A percentile compares a stretch with the other conserved stretches of the same genome.
Evolutionary conservation across 2,888 invertebrate species (phyloP).

Genomic region (Acrobasis consociella): DNA sequence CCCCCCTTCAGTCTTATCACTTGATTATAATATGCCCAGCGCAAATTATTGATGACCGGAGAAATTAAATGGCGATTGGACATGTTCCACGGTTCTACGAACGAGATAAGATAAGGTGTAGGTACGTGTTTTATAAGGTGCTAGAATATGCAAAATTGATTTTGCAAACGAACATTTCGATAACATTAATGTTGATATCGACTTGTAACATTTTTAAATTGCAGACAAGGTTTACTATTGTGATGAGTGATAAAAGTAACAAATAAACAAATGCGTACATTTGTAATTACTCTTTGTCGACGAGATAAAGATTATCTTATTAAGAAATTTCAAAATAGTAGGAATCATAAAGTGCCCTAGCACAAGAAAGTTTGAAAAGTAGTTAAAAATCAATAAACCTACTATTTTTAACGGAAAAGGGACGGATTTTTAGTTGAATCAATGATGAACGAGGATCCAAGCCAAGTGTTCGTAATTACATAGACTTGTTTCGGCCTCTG

Average conservation of each 20-base stretch:
- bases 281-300: no score
- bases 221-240: no score
- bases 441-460: conserved; percentile 53
- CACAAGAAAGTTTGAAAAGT: background rate
- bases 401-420: conserved; percentile 2
- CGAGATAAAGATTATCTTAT: no score
- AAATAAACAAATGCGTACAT: no score
- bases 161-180: background rate
- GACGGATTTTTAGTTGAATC: conserved; percentile 29
- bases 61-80: conserved; percentile 4
- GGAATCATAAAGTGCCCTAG: no score
- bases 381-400: background rate
- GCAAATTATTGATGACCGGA: conserved; percentile 38
- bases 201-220: background rate
- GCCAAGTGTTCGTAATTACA: conserved; percentile 64
- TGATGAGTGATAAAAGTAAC: no score
- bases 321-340: no score
- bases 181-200: background rate
- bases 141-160: background rate
- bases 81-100: conserved; percentile 11
- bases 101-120: conserved; percentile 5
- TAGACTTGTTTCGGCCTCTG: conserved; percentile 64
- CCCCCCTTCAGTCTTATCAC: conserved; percentile 52
- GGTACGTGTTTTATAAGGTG: background rate
- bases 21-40: conserved; percentile 48